Evolutionary conservation across 2,113 vertebrate genomes (phyloP).

Genomic region (Seriola quinqueradiata): DNA sequence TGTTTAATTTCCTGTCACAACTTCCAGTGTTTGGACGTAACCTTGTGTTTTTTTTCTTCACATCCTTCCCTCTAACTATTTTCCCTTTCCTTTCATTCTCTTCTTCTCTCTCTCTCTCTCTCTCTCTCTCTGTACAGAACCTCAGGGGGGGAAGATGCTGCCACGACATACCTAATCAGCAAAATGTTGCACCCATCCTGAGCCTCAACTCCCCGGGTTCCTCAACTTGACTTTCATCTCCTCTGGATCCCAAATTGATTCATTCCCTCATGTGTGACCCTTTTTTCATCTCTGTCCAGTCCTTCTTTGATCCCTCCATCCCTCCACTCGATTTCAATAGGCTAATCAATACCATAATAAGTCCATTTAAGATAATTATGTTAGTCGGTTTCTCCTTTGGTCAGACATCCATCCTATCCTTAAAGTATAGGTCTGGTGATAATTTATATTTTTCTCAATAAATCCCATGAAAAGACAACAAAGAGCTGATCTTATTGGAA

Average conservation of each 20-base stretch:
- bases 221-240: conserved; percentile 2
- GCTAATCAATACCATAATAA: neutral
- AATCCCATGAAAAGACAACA: neutral
- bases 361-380: neutral
- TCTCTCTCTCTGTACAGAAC: neutral
- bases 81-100: neutral
- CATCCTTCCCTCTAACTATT: neutral
- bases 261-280: conserved; percentile 20
- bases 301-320: neutral
- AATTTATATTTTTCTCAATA: neutral
- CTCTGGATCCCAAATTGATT: neutral
- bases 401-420: too few relatives aligned
- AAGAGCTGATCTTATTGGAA: too few relatives aligned
- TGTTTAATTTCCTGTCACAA: neutral
- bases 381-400: neutral
- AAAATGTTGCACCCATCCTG: neutral
- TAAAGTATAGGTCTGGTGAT: too few relatives aligned
- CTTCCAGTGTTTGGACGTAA: neutral
- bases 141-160: neutral
- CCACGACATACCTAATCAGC: conserved; percentile 33
- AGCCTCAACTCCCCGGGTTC: neutral
- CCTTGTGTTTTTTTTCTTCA: neutral
- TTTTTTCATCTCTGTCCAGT: conserved; percentile 14
- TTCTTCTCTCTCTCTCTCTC: neutral
- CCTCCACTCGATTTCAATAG: neutral